Base-by-base conservation (phyloP, 2,113 vertebrate species). In the Meriones unguiculatus region DNA sequence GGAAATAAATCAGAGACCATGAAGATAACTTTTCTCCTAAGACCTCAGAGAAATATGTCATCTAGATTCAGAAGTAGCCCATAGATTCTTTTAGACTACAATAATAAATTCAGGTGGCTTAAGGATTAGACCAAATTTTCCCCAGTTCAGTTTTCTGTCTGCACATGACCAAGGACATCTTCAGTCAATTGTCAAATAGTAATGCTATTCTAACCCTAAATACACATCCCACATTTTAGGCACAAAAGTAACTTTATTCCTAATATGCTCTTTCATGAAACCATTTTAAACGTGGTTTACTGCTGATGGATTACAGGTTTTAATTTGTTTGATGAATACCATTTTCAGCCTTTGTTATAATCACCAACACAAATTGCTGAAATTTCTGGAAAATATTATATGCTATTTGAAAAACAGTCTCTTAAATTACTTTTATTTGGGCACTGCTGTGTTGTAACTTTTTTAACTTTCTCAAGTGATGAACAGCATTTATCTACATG, bases 101-200 rank as follows among this genome's bases (percentile, higher is more conserved):
- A 86, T 98, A 98, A 97, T 93, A 97, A 97, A 97, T 98, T 97
- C 95, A 93, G 87, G 91, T 62, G 78, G 87, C 87, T 96, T 97
- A 82, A 97, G 97, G 64, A 96, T 98, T 88, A 98, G n/a, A 85
- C 50, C 89, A 88, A 90, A 30, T 95, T 85, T 81, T 94, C 25
- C 73, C 32, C 54, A 94, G 73, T 65, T 89, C 84, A 95, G 1
- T 0, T 0, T 76, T 97, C 46, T 28, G 91, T 95, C 73, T 69
- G 67, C 28, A 69, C 25, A 90, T 96, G 95, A 97, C 6, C 6
- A 80, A 90, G 73, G 5, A 28, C 89, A 50, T 25, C 0, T 92
- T 96, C n/a, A 67, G 57, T 89, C 87, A 92, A 89, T 54, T 64
- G 80, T 81, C 65, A 81, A 52, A 75, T 7, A 70, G 25, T 18